Base-by-base conservation (phyloP, 2,113 vertebrate species). In the Indicator indicator region DNA sequence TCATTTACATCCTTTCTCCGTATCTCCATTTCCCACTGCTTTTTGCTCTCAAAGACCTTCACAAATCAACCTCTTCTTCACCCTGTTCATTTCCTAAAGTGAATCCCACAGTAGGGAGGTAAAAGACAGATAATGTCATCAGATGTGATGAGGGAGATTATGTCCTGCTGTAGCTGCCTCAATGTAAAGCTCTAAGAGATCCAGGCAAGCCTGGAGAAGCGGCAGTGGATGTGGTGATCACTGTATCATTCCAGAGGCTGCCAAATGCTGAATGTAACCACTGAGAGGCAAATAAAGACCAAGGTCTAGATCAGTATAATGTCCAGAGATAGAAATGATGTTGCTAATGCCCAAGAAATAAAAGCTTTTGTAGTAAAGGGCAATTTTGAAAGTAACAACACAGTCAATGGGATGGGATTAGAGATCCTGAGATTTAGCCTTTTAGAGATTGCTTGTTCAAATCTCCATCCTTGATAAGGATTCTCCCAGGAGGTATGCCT, bases 401-500 rank as follows among this genome's bases (percentile, higher is more conserved):
- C 27, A 58, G 60, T 77, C 52, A 78, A 8, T 24, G 32, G 52
- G 58, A 92, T 90, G 24, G 17, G 32, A 86, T 90, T 70, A 88
- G 56, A 80, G 44, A 83, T 63, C 36, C 23, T 27, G 16, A 86
- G 5, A 68, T 68, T 24, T 84, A 58, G 62, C 48, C 23, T 75
- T 48, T 86, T 67, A 32, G 38, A 90, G 81, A 86, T 89, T 74
- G 81, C 26, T 92, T 72, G 27, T 67, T 86, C 68, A 88, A 92
- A 93, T 83, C 33, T 50, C 38, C 13, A 44, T 26, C 21, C 50
- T 55, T 54, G 33, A 79, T 16, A 30, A 94, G 55, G 73, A 90
- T 90, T 89, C 82, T 21, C 27, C 38, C 67, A 85, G 26, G 44
- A 71, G 40, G 24, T 36, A 56, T 8, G 20, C 48, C 77, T 75